Percentiles rank a stretch among this genome's conserved stretches.
phyloP scores from a whole-genome alignment of 92 coral and sea anemone genomes.

The Paramuricea clavata region DNA sequence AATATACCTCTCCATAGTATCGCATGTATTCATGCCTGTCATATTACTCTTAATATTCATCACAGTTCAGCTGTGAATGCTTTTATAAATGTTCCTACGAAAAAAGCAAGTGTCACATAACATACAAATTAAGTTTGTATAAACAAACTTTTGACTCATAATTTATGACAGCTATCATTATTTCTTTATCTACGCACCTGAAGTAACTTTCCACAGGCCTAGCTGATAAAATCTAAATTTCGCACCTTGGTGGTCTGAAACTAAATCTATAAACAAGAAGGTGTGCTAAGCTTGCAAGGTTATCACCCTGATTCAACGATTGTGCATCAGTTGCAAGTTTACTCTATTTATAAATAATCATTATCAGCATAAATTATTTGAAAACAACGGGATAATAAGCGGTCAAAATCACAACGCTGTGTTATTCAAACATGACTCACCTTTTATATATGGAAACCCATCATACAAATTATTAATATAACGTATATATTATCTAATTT shows the following conservation, averaged over 20 bases:
- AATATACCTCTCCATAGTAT: neutral
- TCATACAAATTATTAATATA: no score
- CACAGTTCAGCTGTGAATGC: conserved; percentile 25
- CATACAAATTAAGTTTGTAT: neutral
- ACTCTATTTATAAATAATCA: neutral
- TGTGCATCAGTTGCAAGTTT: neutral
- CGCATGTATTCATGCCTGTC: conserved; percentile 10
- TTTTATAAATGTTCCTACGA: conserved; percentile 14
- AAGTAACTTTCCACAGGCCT: neutral
- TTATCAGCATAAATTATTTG: neutral
- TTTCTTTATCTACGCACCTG: conserved; percentile 11
- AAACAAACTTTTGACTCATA: conserved; percentile 20
- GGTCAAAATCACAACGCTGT: neutral
- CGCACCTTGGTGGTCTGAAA: conserved; percentile 37
- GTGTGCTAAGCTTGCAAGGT: no score
- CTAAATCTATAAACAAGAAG: conserved; percentile 10
- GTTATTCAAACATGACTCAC: neutral
- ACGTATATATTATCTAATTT: no score
- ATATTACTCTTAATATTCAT: neutral
- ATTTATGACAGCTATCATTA: neutral
- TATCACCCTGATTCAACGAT: neutral
- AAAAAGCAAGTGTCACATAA: conserved; percentile 10
- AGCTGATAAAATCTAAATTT: neutral
- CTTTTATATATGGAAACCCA: neutral
- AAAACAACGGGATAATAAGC: no score